Percentiles rank a stretch among this genome's conserved stretches.
These are phyloP conservation scores for Apeltes quadracus DNA, from an alignment of 2,113 vertebrate species.

Conservation along the genomic window DNA sequence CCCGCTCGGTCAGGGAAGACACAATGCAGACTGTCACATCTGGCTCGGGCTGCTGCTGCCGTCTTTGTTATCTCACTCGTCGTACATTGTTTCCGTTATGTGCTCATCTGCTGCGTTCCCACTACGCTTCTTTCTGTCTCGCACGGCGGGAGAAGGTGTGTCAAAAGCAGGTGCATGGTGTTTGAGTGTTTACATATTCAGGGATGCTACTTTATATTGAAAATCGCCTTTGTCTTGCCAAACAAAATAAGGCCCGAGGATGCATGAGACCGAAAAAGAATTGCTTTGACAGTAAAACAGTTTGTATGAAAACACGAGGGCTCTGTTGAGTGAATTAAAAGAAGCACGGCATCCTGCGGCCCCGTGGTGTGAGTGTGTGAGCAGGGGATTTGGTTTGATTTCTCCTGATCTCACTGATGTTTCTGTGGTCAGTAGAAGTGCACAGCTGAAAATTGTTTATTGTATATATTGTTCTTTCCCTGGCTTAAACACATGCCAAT, in stretches of 20 bases:
- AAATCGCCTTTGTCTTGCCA: too few relatives aligned
- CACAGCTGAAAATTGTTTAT: too few relatives aligned
- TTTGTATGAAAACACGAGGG: constrained; percentile 32
- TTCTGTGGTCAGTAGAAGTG: constrained; percentile 27
- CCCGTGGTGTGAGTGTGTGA: constrained; percentile 7
- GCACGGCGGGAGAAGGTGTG: too few relatives aligned
- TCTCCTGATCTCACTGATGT: constrained; percentile 28
- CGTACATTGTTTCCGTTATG: constrained; percentile 29
- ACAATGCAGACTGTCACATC: constrained; percentile 58
- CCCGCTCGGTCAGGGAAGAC: constrained; percentile 46
- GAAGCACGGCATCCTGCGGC: neutral
- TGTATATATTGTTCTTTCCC: neutral
- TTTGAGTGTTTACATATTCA: too few relatives aligned
- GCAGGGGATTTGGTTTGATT: constrained; percentile 37
- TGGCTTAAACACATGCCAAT: constrained; percentile 24
- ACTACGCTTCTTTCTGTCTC: constrained; percentile 21
- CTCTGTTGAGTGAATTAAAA: constrained; percentile 49
- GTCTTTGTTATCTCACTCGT: constrained; percentile 49
- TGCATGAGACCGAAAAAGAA: constrained; percentile 31
- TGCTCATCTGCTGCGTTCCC: neutral
- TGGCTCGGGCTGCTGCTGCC: constrained; percentile 38
- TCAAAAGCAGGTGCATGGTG: too few relatives aligned
- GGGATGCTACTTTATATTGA: too few relatives aligned
- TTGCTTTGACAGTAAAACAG: constrained; percentile 29
- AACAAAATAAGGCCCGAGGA: constrained; percentile 42